Evolutionary conservation across 2,888 invertebrate species (phyloP).

Genomic region (Campoletis raptor): DNA sequence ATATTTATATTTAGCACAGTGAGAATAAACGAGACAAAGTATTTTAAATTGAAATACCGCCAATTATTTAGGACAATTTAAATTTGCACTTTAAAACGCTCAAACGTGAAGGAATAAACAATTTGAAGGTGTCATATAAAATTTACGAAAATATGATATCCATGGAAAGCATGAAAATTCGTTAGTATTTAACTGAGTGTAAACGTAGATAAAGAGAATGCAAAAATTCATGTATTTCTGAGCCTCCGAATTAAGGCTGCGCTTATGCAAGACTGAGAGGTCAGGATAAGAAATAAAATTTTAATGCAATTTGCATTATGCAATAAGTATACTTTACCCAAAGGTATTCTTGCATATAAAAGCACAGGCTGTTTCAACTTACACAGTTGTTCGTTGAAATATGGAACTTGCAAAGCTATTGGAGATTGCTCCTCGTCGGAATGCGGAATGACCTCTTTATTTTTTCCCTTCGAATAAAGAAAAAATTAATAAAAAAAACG

Average conservation of each 20-base stretch:
- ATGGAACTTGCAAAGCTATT: not conserved
- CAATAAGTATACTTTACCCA: conserved; percentile 38
- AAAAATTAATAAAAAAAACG: not conserved
- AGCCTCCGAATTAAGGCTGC: conserved; percentile 42
- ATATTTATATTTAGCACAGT: not conserved
- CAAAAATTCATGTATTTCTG: conserved; percentile 42
- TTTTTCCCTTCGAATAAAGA: not conserved
- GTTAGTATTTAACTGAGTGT: not conserved
- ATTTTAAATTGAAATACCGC: conserved; percentile 18
- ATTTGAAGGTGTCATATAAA: not conserved
- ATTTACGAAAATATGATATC: not conserved
- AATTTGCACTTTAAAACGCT: not conserved
- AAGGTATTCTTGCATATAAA: not conserved
- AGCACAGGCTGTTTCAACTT: conserved; percentile 12
- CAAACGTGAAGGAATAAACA: not conserved
- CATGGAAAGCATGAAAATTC: conserved; percentile 6
- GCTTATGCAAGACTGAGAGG: conserved; percentile 15
- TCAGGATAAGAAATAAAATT: conserved; percentile 53
- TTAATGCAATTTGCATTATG: conserved; percentile 67
- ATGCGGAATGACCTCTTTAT: not conserved
- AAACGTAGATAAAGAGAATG: conserved; percentile 2
- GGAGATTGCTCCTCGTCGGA: not conserved
- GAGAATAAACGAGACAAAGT: conserved; percentile 10
- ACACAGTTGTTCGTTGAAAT: conserved; percentile 16
- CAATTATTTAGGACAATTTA: conserved; percentile 18